phyloP scores from a whole-genome alignment of 2,797 vertebrate species.

The Gallirallus australis region DNA sequence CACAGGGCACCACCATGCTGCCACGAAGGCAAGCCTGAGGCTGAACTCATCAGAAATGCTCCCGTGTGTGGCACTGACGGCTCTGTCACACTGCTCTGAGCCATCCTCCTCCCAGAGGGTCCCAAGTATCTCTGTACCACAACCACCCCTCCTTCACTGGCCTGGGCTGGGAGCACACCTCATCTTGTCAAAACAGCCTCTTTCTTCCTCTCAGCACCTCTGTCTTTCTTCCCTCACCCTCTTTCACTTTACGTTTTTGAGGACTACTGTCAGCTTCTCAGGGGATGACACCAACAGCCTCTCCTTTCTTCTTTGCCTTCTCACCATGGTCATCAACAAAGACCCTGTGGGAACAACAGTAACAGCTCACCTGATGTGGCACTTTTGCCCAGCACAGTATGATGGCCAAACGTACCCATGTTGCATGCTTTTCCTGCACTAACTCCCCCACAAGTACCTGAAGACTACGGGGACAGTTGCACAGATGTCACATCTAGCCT shows the following conservation, averaged over 20 bases:
- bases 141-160: not conserved
- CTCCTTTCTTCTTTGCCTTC: not conserved
- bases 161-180: not conserved
- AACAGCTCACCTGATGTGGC: not conserved
- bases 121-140: not conserved
- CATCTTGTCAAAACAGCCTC: not conserved
- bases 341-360: not conserved
- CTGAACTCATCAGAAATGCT: not conserved
- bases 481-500: not conserved
- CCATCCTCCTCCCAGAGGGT: not conserved
- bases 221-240: not conserved
- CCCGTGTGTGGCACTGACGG: not conserved
- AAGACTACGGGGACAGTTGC: not conserved
- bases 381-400: not conserved
- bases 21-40: not conserved
- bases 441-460: not conserved
- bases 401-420: fast-evolving
- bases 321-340: not conserved
- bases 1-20: not conserved
- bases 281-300: not conserved
- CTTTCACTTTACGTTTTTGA: not conserved
- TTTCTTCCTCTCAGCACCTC: not conserved
- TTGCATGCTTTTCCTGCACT: not conserved
- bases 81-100: fast-evolving
- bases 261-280: not conserved